Base-by-base conservation (phyloP, 2,797 vertebrate genomes). In the Ctenopoma kingsleyae region DNA sequence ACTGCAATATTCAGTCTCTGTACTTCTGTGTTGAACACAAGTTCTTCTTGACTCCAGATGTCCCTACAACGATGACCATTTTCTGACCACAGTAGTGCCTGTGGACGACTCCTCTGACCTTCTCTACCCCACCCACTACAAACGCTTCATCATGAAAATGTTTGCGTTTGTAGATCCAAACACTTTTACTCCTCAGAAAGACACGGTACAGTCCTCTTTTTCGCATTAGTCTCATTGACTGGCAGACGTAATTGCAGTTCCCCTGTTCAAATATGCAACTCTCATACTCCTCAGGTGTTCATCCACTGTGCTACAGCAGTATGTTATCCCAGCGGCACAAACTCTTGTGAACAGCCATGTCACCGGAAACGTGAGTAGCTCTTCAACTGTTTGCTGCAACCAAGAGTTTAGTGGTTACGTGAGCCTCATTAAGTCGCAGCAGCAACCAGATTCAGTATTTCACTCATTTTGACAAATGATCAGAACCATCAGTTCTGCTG, bases 121-220 rank as follows among this genome's bases (percentile, higher is more conserved):
- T 3, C 36, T 8, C 6, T 84, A 73, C 76, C 92, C 92, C 0
- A 86, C 51, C 0, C 94, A 95, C 71, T 61, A 93, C 87, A 94
- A 92, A 74, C 92, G 91, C 6, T 94, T 94, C 17, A 58, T 87
- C 8, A 12, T 93, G 15, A 86, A 87, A 56, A 94, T 94, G 93
- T 94, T 94, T 30, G 51, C 88, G 0, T 94, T 94, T 85, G 91
- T 92, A 54, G 84, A 91, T 36, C 30, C 71, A 15, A 60, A 61
- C 0, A 32, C 47, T 3, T 69, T 53, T 1, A 2, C 7, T 1
- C 76, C 82, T 32, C 50, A 67, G 27, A 78, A 69, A 20, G 80
- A 92, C 27, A 54, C 16, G 76, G 92, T 94, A 85, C 2, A 30
- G 6, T 62, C 4, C 1, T 6, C 6, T 2, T 8, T 0, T 8